Base-by-base conservation (phyloP, 2,113 vertebrate genomes). In the Nerophis ophidion region DNA sequence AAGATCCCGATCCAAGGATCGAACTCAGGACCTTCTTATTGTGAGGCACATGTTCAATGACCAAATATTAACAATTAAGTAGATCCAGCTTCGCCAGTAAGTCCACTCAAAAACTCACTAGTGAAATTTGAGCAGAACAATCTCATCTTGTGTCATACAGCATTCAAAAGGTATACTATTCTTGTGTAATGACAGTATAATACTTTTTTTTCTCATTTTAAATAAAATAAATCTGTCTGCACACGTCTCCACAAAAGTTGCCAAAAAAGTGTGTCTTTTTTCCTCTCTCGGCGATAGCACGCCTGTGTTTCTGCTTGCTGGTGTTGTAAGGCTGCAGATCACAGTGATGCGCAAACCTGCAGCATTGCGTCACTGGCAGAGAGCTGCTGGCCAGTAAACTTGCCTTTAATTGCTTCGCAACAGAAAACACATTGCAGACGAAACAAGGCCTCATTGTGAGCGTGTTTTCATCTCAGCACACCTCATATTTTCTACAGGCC, bases 361-460 rank as follows among this genome's bases (percentile, higher is more conserved):
- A 72, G 65, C 51, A 68, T 84, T 83, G 75, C 71, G 57, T 86
- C 86, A 89, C 79, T 63, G 59, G 48, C 65, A 69, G 65, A 76
- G 81, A 75, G 74, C 81, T 12, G 61, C 64, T 72, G 53, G 75
- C 82, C 75, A 78, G 82, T 84, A 89, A 88, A 87, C 74, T 68
- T 54, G 68, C 70, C 81, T 88, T 85, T 87, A 88, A 88, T 88
- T 90, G 84, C 79, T 63, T 72, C 81, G 74, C 84, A 86, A 86
- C 81, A 80, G 80, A 74, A 82, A 84, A 84, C 82, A 83, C 81
- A 87, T 84, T 81, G 71, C 72, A 8, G 68, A 63, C 65, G 84
- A 85, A 88, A 88, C 82, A 89, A 88, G 81, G 79, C 60, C 81
- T 77, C 81, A 87, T 87, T 89, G 89, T 88, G 60, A 72, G 65